Conservation (phyloP, 92 coral and sea anemone species). For the Zoanthus sansibaricus region DNA sequence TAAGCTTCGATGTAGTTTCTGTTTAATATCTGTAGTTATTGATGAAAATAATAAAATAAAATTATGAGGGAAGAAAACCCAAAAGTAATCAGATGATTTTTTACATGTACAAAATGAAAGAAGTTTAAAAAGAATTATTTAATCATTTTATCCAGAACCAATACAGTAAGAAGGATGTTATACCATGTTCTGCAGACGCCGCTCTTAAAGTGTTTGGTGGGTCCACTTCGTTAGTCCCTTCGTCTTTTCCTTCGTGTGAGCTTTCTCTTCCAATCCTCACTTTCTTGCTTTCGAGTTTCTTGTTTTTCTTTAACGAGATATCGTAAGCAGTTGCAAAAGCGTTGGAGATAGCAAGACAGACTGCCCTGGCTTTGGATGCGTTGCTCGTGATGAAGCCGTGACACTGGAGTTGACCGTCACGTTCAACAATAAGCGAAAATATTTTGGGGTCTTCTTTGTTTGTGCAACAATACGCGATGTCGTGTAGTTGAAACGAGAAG, state of each 20-base stretch:
- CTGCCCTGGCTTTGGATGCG: slow-evolving; percentile 73
- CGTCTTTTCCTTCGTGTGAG: slow-evolving; percentile 1
- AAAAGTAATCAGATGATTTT: too few relatives aligned
- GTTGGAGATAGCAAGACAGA: slow-evolving; percentile 77
- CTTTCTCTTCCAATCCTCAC: slow-evolving; percentile 42
- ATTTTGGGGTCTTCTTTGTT: slow-evolving; percentile 70
- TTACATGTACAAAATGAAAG: background rate
- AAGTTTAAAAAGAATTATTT: background rate
- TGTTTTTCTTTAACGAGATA: slow-evolving; percentile 73
- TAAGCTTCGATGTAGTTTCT: too few relatives aligned
- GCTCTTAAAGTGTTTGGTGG: background rate
- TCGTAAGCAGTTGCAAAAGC: slow-evolving; percentile 82
- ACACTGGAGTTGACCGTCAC: slow-evolving; percentile 79
- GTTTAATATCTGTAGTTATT: too few relatives aligned
- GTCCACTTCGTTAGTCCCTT: background rate
- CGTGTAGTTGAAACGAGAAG: slow-evolving; percentile 74
- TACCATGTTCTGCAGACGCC: background rate
- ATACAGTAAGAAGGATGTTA: too few relatives aligned
- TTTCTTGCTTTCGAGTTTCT: slow-evolving; percentile 64
- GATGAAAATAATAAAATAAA: too few relatives aligned
- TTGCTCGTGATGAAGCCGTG: slow-evolving; percentile 81
- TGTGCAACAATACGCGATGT: slow-evolving; percentile 90
- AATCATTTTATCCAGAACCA: background rate
- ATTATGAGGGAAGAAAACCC: too few relatives aligned
- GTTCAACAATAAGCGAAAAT: slow-evolving; percentile 85